Base-by-base conservation (phyloP, 2,113 vertebrate genomes). In the Nycticebus coucang region DNA sequence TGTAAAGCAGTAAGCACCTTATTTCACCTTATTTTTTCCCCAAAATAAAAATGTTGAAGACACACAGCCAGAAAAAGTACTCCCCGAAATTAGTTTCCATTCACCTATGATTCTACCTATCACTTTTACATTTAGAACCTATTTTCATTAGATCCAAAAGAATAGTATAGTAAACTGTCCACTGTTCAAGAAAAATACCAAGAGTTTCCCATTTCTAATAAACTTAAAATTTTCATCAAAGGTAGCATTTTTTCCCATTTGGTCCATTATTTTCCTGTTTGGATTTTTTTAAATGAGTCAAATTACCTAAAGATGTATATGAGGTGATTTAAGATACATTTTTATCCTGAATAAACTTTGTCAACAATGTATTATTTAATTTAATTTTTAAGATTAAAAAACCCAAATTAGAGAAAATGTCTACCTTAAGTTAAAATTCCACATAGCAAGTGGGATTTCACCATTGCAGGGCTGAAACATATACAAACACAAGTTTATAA, bases 271-370 rank as follows among this genome's bases (percentile, higher is more conserved):
- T 88, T 94, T 60, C 66, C 82, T 62, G 22, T 21, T 89, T 80
- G 4, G 33, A 55, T 87, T 93, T 92, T 93, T 78, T 60, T 30
- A 35, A 88, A 75, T 57, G 35, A 85, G 68, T 85, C 33, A 64
- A 72, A 10, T 94, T 82, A 18, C 37, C 22, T 57, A 83, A 83
- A 89, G 30, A 22, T 87, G 4, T 45, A 53, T 8, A 15, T 33
- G 24, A 78, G 78, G 11, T 66, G 7, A 66, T 45, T 21, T 89
- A 75, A 85, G 50, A 12, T 11, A 72, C 26, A 79, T 28, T 77
- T 93, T 82, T 30, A 93, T 80, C 77, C 83, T 91, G 71, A 33
- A 95, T 75, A 77, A 93, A 88, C 30, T 88, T 87, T 71, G 8
- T n/a, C 50, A 81, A n/a, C 91, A 82, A 53, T 28, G 7, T 50